phyloP scores from a whole-genome alignment of 2,797 vertebrate species.

The Buceros bicornis region DNA sequence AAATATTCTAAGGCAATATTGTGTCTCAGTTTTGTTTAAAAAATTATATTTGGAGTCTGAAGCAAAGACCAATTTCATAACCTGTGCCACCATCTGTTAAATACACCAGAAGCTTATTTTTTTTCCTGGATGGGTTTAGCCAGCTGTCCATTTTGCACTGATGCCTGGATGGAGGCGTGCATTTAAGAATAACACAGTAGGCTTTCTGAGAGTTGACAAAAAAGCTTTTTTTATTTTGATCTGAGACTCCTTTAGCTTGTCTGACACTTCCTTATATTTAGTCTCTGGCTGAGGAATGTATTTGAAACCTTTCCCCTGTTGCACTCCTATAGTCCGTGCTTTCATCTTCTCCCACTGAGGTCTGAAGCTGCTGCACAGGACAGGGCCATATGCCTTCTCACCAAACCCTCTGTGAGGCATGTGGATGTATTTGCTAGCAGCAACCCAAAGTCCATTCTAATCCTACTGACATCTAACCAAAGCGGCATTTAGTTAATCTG shows the following conservation, averaged over 20 bases:
- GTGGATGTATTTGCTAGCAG: not conserved
- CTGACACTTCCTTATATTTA: constrained; percentile 61
- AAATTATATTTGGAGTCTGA: not conserved
- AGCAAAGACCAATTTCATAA: constrained; percentile 57
- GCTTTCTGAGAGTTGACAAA: constrained; percentile 59
- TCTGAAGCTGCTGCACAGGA: not conserved
- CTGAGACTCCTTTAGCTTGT: constrained; percentile 20
- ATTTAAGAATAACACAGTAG: constrained; percentile 41
- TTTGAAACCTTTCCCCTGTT: constrained; percentile 32
- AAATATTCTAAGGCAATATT: not conserved
- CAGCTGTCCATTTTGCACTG: constrained; percentile 60
- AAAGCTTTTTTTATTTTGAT: constrained; percentile 49
- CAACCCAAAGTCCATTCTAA: constrained; percentile 9
- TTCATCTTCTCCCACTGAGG: not conserved
- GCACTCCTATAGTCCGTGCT: not conserved
- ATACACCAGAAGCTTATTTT: constrained; percentile 48
- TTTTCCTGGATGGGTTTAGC: constrained; percentile 46
- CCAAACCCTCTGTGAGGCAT: rapidly evolving
- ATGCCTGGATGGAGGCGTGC: constrained; percentile 39
- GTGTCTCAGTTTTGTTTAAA: not conserved
- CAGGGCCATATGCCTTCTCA: not conserved
- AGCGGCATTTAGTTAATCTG: constrained; percentile 47
- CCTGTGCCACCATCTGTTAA: constrained; percentile 62
- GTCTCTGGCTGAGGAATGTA: constrained; percentile 23
- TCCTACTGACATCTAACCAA: constrained; percentile 62